Conservation (phyloP, 2,113 vertebrate species). For the Vidua chalybeata region DNA sequence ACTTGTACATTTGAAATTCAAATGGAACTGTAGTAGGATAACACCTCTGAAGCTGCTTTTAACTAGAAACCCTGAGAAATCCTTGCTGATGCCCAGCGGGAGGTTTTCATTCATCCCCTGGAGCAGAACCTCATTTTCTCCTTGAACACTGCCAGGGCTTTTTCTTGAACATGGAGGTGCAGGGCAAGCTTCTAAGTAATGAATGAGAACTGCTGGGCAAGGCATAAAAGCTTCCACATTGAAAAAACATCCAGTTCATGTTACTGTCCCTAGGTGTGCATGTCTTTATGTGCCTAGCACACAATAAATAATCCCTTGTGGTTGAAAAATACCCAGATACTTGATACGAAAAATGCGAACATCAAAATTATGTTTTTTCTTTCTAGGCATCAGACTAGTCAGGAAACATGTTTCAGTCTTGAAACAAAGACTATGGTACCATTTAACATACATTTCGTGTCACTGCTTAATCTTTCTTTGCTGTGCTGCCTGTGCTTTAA, state of each 20-base stretch:
- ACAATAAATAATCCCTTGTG: background rate
- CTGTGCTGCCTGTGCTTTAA: accelerated
- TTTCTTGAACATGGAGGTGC: background rate
- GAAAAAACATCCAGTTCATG: background rate
- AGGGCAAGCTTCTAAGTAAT: background rate
- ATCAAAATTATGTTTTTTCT: background rate
- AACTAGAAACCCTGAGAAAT: background rate
- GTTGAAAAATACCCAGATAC: background rate
- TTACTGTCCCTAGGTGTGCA: background rate
- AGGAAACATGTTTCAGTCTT: too few relatives aligned
- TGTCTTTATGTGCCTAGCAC: background rate
- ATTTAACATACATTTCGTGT: background rate
- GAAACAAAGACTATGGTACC: background rate
- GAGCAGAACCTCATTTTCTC: background rate
- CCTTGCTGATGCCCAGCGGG: background rate
- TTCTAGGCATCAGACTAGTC: background rate
- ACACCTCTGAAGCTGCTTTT: background rate
- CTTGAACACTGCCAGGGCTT: background rate
- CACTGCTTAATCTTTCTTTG: background rate
- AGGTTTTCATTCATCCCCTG: background rate
- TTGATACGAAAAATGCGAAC: background rate
- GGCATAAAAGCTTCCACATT: background rate
- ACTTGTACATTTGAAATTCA: slow-evolving; percentile 24
- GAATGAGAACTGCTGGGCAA: background rate
- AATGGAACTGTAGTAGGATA: background rate